Conservation (phyloP, 2,888 invertebrate genomes). For the Tetheella fluctuosa region DNA sequence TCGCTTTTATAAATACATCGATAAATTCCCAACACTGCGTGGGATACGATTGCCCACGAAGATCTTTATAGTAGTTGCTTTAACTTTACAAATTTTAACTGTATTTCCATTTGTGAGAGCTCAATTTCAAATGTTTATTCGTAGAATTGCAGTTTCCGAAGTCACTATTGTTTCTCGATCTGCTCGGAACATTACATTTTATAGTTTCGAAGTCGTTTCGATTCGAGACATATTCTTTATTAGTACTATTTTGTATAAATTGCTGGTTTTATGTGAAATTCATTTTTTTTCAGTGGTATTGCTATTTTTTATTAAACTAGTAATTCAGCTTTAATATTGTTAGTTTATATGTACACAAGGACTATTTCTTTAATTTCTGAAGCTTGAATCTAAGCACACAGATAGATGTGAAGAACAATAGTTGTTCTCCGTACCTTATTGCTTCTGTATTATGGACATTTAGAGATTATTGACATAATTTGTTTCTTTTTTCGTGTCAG, state of each 20-base stretch:
- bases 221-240: conserved; percentile 62
- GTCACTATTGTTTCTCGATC: conserved; percentile 69
- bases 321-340: too few relatives aligned
- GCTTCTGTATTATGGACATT: too few relatives aligned
- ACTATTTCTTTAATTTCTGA: too few relatives aligned
- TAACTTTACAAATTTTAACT: conserved; percentile 20
- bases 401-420: too few relatives aligned
- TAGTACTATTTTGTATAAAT: conserved; percentile 51
- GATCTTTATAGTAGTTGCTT: conserved; percentile 32
- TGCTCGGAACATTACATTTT: conserved; percentile 70
- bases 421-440: too few relatives aligned
- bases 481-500: too few relatives aligned
- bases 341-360: too few relatives aligned
- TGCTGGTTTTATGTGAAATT: conserved; percentile 44
- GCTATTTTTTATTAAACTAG: not conserved
- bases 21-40: conserved; percentile 45
- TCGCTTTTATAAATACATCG: conserved; percentile 38
- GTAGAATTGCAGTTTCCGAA: conserved; percentile 41
- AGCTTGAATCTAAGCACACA: too few relatives aligned
- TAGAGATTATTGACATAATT: too few relatives aligned
- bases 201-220: conserved; percentile 59
- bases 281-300: conserved; percentile 22
- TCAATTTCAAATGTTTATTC: not conserved
- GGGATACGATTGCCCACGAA: conserved; percentile 41
- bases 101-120: not conserved